Conservation (phyloP, 2,888 invertebrate species). For the Tillus elongatus region DNA sequence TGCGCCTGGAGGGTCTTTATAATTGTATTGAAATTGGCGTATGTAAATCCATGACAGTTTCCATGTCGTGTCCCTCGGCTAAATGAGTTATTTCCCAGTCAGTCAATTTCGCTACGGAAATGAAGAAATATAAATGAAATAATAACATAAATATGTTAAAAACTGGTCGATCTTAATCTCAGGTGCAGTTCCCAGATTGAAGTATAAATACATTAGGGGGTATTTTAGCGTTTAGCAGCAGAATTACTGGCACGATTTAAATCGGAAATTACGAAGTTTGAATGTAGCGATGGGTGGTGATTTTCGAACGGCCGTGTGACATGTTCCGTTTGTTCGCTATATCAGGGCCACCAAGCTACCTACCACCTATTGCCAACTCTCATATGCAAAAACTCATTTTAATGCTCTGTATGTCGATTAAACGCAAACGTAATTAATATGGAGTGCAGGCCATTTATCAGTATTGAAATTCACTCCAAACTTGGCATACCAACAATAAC, state of each 20-base stretch:
- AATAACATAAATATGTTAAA: constrained; percentile 22
- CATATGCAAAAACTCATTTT: too few species aligned
- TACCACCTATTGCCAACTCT: too few species aligned
- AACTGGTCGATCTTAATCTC: constrained; percentile 20
- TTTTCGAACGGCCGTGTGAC: constrained; percentile 36
- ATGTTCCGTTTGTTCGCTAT: constrained; percentile 25
- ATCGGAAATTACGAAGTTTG: constrained; percentile 42
- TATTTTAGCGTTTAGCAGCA: constrained; percentile 34
- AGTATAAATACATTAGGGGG: constrained; percentile 37
- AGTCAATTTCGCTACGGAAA: constrained; percentile 25
- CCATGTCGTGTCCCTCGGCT: too few species aligned
- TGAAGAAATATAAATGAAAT: constrained; percentile 29
- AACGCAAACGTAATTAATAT: too few species aligned
- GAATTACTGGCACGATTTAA: constrained; percentile 37
- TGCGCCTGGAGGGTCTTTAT: too few species aligned
- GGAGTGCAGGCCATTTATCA: too few species aligned
- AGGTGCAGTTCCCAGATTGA: constrained; percentile 28
- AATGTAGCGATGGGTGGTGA: constrained; percentile 37
- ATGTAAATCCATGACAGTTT: background rate
- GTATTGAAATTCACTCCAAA: too few species aligned
- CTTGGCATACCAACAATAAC: too few species aligned
- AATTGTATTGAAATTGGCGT: constrained; percentile 2
- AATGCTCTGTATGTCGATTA: too few species aligned
- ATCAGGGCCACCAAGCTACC: background rate
- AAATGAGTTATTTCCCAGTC: constrained; percentile 5